Conservation (phyloP, 2,113 vertebrate genomes). For the Chaetorhynchus papuensis region DNA sequence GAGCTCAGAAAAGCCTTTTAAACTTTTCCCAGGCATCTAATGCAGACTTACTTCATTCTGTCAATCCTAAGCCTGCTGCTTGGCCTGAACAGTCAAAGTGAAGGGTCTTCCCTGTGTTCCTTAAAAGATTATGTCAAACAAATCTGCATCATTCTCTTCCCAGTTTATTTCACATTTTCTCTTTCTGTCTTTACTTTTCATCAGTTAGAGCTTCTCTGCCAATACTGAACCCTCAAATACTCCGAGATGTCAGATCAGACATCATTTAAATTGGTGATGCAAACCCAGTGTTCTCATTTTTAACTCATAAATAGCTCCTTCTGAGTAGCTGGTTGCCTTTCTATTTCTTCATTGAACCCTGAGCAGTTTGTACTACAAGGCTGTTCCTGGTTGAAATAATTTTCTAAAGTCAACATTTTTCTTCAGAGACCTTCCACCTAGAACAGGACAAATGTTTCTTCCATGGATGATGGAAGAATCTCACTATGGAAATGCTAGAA, state of each 20-base stretch:
- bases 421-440: not conserved
- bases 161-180: not conserved
- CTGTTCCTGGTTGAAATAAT: not conserved
- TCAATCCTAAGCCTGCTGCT: not conserved
- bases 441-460: not conserved
- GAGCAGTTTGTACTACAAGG: not conserved
- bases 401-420: not conserved
- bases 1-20: not conserved
- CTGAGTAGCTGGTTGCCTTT: not conserved
- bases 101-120: not conserved
- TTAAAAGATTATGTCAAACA: not conserved
- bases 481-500: not conserved
- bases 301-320: not conserved
- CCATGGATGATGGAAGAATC: not conserved
- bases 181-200: not conserved
- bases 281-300: not conserved
- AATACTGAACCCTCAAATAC: not conserved
- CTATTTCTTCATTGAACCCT: not conserved
- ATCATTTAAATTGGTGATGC: not conserved
- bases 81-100: not conserved
- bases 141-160: not conserved
- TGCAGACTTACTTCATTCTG: not conserved
- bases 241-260: not conserved
- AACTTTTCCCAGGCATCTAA: constrained; percentile 11
- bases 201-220: not conserved